These are phyloP conservation scores for Eurypyga helias DNA, from an alignment of 2,113 vertebrate genomes.

Conservation along the genomic window DNA sequence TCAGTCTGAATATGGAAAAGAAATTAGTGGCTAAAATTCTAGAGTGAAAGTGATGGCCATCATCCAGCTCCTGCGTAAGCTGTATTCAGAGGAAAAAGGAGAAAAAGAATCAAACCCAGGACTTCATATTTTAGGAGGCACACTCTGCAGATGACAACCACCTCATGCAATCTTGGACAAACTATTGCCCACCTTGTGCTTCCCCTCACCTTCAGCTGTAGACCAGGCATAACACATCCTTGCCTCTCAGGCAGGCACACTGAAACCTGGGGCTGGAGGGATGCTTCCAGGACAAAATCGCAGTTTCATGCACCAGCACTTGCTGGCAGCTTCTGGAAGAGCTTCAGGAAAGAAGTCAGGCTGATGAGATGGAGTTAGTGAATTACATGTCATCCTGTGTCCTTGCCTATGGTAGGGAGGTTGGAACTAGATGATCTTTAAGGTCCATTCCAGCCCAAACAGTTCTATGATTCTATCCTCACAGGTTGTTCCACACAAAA, in stretches of 20 bases:
- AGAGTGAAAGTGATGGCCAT: neutral
- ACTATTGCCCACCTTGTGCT: neutral
- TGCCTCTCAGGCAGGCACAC: neutral
- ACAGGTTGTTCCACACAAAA: neutral
- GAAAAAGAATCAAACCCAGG: neutral
- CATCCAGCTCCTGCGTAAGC: neutral
- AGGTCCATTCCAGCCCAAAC: too few species aligned
- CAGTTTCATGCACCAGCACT: neutral
- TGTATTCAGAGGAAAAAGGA: neutral
- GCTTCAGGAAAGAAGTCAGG: neutral
- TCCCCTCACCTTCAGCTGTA: rapidly evolving
- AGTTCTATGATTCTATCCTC: too few species aligned
- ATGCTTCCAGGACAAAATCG: neutral
- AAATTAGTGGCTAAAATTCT: neutral
- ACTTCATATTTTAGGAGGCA: neutral
- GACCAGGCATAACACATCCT: neutral
- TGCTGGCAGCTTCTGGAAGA: neutral
- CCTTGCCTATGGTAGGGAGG: too few species aligned
- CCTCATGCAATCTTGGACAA: neutral
- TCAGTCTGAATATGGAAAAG: neutral
- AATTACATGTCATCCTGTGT: neutral
- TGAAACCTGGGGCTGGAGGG: neutral
- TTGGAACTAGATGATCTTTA: too few species aligned
- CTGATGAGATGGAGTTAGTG: neutral
- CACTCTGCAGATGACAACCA: neutral